Percentiles rank a stretch among this genome's conserved stretches.
Conservation (phyloP, 2,113 vertebrate species). For the Trematocara nigrifrons region DNA sequence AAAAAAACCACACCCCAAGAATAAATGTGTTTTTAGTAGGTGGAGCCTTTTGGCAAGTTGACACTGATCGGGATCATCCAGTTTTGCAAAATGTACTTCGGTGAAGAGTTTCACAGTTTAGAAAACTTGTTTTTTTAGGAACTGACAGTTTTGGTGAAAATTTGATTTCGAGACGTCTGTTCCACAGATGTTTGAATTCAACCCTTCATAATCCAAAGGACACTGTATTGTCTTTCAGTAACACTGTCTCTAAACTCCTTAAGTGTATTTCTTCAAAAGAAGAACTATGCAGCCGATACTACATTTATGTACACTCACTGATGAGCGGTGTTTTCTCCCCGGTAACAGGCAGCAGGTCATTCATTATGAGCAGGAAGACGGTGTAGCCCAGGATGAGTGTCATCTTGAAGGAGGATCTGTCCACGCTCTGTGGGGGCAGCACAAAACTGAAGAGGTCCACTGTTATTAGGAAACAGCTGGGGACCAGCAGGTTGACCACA, state of each 20-base stretch:
- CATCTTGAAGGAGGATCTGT: constrained; percentile 72
- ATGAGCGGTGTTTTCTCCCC: constrained; percentile 64
- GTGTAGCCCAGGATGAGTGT: constrained; percentile 79
- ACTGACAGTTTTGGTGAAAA: neutral
- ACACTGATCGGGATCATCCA: neutral
- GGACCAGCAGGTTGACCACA: constrained; percentile 74
- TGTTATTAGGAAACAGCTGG: constrained; percentile 72
- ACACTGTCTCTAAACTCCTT: neutral
- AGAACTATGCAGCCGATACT: neutral
- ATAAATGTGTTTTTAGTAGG: neutral
- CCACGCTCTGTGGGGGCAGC: constrained; percentile 48
- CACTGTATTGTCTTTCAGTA: neutral
- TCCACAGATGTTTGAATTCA: neutral
- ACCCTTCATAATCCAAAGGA: neutral
- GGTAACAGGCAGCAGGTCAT: constrained; percentile 70
- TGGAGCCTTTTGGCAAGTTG: neutral
- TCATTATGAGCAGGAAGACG: constrained; percentile 77
- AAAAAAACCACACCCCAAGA: neutral
- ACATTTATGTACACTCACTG: constrained; percentile 41
- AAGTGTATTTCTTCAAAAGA: neutral
- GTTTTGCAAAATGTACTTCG: neutral
- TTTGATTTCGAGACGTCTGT: neutral
- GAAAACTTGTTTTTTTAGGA: neutral
- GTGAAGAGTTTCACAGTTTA: neutral
- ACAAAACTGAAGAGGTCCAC: constrained; percentile 77